A percentile compares a stretch with the other conserved stretches of the same genome.
phyloP scores from a whole-genome alignment of 2,797 vertebrate genomes.

The Setipinna tenuifilis region DNA sequence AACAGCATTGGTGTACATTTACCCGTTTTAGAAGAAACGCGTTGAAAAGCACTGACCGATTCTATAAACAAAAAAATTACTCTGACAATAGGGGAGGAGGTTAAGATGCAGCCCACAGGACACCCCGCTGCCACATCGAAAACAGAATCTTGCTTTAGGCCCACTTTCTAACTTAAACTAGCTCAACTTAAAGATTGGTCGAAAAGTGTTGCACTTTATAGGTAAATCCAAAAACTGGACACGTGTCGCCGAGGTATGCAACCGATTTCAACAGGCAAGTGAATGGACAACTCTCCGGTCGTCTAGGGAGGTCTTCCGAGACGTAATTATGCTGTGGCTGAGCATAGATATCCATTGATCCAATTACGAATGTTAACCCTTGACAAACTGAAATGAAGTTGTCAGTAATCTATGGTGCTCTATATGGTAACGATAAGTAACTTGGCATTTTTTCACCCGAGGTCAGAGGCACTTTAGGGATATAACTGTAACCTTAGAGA shows the following conservation, averaged over 20 bases:
- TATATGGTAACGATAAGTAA: neutral
- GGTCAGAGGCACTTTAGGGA: too few species aligned
- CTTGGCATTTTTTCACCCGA: neutral
- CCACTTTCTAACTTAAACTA: neutral
- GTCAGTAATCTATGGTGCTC: too few species aligned
- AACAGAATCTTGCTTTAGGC: neutral
- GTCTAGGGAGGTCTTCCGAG: neutral
- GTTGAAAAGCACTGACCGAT: neutral
- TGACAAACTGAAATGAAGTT: conserved; percentile 19
- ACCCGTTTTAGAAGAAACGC: neutral
- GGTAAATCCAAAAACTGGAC: neutral
- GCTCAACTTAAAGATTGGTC: neutral
- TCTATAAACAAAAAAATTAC: neutral
- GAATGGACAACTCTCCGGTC: conserved; percentile 1
- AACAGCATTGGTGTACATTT: neutral
- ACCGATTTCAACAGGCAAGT: neutral
- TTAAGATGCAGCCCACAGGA: conserved; percentile 1
- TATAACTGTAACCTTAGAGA: too few species aligned
- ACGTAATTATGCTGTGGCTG: conserved; percentile 52
- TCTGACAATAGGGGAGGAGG: neutral
- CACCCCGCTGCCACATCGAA: conserved; percentile 14
- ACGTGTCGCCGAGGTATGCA: neutral
- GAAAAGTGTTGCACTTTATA: neutral
- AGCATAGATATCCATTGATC: conserved; percentile 74
- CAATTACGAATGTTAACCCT: conserved; percentile 74